Evolutionary conservation across 2,113 vertebrate species (phyloP).

Genomic region (Panthera tigris): DNA sequence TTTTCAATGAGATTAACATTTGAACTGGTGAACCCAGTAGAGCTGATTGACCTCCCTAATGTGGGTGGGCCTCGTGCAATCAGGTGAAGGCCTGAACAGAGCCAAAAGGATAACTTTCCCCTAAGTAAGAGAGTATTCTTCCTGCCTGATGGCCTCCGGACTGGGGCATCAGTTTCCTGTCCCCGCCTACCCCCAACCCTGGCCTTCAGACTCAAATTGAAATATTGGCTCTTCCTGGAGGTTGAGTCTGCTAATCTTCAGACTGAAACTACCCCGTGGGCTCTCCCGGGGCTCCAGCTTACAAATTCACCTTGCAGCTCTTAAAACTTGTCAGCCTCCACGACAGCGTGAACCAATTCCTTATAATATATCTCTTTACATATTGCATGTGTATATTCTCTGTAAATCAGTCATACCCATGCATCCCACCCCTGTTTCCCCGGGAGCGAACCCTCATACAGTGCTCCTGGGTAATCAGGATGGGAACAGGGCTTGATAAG

Average conservation of each 20-base stretch:
- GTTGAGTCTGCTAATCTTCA: neutral
- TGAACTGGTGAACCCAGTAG: neutral
- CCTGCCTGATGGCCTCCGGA: neutral
- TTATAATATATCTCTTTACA: neutral
- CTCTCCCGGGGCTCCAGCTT: neutral
- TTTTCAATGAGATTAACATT: neutral
- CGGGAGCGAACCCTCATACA: neutral
- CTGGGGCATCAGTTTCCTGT: neutral
- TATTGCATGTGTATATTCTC: too few species aligned
- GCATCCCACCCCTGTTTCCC: neutral
- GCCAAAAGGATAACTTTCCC: neutral
- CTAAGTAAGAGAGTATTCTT: neutral
- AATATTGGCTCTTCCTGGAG: neutral
- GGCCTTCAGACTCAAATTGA: neutral
- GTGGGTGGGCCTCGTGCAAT: neutral
- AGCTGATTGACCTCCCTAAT: neutral
- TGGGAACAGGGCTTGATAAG: neutral
- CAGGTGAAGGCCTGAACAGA: neutral
- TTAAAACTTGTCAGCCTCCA: neutral
- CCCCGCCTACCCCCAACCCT: too few species aligned
- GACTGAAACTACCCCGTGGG: neutral
- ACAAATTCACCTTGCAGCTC: neutral
- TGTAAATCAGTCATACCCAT: neutral
- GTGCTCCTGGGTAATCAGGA: neutral
- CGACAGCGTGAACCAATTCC: fast-evolving